A percentile compares a stretch with the other conserved stretches of the same genome.
phyloP scores from a whole-genome alignment of 2,113 vertebrate genomes.

The Microcebus jonahi region DNA sequence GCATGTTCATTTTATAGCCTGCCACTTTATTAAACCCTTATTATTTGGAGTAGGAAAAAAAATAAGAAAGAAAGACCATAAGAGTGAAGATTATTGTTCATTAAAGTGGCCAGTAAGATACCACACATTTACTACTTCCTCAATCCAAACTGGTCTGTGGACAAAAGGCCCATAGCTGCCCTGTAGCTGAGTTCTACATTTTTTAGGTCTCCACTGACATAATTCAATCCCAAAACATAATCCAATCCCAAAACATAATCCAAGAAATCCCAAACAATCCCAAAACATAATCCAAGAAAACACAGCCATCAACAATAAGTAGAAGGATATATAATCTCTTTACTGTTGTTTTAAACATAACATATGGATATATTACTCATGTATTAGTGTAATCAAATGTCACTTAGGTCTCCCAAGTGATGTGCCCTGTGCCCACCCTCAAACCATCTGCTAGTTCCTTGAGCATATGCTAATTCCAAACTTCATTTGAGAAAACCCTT shows the following conservation, averaged over 20 bases:
- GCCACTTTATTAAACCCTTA: background rate
- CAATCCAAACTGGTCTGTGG: background rate
- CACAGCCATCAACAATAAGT: background rate
- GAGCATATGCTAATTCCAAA: slow-evolving; percentile 48
- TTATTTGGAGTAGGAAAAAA: background rate
- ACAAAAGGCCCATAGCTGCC: background rate
- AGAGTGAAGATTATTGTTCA: background rate
- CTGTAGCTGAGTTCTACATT: background rate
- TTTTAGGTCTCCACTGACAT: background rate
- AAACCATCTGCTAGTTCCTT: background rate
- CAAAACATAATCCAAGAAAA: background rate
- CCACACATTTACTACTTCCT: background rate
- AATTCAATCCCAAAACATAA: background rate
- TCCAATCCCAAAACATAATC: background rate
- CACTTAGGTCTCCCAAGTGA: background rate
- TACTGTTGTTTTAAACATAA: background rate
- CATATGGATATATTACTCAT: background rate
- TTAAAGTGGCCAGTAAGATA: background rate
- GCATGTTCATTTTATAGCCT: background rate
- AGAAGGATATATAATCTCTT: background rate
- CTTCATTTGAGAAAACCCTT: slow-evolving; percentile 31
- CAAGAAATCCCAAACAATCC: background rate
- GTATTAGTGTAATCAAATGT: background rate
- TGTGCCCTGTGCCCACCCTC: background rate
- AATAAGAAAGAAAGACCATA: background rate